Base-by-base conservation (phyloP, 2,888 invertebrate genomes). In the Orthosia incerta region DNA sequence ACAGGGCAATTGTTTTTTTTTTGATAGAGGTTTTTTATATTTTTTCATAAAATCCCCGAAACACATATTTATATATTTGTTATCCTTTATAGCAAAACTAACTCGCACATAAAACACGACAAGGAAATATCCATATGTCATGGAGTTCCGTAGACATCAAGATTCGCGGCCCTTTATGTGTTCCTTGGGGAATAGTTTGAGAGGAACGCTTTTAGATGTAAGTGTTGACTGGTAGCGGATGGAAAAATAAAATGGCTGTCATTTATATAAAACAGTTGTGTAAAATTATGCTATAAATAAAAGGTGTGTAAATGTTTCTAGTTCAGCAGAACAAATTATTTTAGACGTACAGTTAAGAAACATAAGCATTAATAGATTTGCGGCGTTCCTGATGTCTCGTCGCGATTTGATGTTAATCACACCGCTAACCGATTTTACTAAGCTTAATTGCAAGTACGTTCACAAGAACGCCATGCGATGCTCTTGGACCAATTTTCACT, bases 181-280 rank as follows among this genome's bases (percentile, higher is more conserved):
- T 7, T 70, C 75, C 70, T 50, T 51, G 23, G 65, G 75, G 80
- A 70, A 65, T 70, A 65, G 65, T 70, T 74, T 46, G 51, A 48
- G 65, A 65, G 51, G 48, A 23, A 60, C n/a, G 18, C 18, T 63
- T 64, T 55, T 45, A 31, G 64, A 69, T 53, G 7, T 64, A 46
- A 0, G 9, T 39, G 13, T 62, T 23, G 15, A 59, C 66, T 78
- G 50, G 63, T 63, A 55, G 51, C 4, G 12, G 12, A n/a, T n/a
- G 18, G 15, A 26, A 66, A 31, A 66, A 31, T 5, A 31, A 59
- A 26, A 59, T n/a, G 26, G n/a, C 12, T 18, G 39, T n/a, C 39
- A n/a, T 59, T 59, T 39, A 12, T 59, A 7, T 12, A 12, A 9
- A 12, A n/a, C 18, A 18, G 2, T 18, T 18, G 16, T 18, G 18